Evolutionary conservation across 2,888 invertebrate genomes (phyloP), one percentile per base, ranked within the genome.

Genomic region (Lamellibrachia satsuma): DNA sequence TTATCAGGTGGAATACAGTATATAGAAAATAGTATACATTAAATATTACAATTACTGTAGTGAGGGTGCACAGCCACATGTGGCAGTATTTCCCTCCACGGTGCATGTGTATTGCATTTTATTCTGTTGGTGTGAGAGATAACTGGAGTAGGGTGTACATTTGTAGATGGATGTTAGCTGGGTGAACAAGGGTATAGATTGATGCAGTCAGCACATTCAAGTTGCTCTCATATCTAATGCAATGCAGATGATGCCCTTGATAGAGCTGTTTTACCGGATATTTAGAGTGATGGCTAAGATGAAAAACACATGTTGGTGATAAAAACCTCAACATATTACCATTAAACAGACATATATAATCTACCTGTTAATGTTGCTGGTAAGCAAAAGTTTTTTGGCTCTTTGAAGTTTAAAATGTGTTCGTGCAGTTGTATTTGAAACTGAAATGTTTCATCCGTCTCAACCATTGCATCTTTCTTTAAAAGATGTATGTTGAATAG

Each of bases 161-260:
- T 75, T 75, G 75, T 75, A 75, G 75, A 22, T 75, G 75, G 75
- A 22, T 75, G 75, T 75, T 75, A 75, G 75, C 3, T 22, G n/a
- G 75, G 75, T 75, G 75, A 75, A 75, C 75, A 75, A 75, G 75
- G 75, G 15, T n/a, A 15, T 75, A 75, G 75, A 75, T 75, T 75
- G 75, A 75, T 15, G 75, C 75, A 15, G n/a, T 75, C 22, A 22
- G 75, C n/a, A 15, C 75, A 22, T 75, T 75, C 15, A 22, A 6
- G 15, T 22, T 75, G 22, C 22, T 75, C 75, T 75, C 75, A 75
- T 75, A 75, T 75, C 75, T 75, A 75, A 75, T n/a, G 15, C 75
- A 22, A 75, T 75, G 22, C 75, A 75, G 75, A 75, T 75, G 75
- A 75, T 75, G 75, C n/a, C 75, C 22, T 75, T 22, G 22, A 75